Percentiles rank a stretch among this genome's conserved stretches.
phyloP scores from a whole-genome alignment of 2,113 vertebrate species.

The Tonatia bakeri region DNA sequence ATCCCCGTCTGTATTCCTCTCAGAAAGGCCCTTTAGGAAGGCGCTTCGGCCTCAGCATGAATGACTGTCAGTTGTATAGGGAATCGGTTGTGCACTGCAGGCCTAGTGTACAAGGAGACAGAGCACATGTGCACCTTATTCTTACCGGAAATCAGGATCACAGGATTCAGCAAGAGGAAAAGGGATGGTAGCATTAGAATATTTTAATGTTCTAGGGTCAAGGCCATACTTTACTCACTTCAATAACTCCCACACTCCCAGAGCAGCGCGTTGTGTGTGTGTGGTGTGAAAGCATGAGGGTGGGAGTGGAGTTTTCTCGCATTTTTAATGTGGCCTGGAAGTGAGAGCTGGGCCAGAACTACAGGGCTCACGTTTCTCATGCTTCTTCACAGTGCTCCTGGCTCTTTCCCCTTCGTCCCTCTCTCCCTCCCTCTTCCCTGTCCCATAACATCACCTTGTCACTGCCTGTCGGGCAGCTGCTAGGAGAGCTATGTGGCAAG shows the following conservation, averaged over 20 bases:
- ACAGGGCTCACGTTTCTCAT: neutral
- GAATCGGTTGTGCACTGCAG: neutral
- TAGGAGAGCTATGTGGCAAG: neutral
- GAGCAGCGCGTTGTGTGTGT: neutral
- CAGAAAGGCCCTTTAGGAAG: neutral
- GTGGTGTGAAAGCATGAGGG: neutral
- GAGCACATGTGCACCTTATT: neutral
- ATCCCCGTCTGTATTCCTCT: neutral
- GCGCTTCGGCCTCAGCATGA: neutral
- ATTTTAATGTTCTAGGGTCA: neutral
- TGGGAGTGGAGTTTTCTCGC: neutral
- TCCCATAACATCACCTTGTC: neutral
- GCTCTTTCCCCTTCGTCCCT: neutral
- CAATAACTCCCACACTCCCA: neutral
- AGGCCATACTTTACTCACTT: neutral
- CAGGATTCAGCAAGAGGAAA: neutral
- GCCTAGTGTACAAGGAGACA: neutral
- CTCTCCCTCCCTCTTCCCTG: too few species aligned
- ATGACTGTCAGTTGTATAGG: neutral
- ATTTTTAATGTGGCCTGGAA: neutral
- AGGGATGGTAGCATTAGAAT: neutral
- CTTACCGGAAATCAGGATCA: neutral
- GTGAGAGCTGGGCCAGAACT: neutral
- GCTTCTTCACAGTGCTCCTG: accelerated
- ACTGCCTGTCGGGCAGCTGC: neutral